Base-by-base conservation (phyloP, 1,140 invertebrate species). In the Heliothis virescens region DNA sequence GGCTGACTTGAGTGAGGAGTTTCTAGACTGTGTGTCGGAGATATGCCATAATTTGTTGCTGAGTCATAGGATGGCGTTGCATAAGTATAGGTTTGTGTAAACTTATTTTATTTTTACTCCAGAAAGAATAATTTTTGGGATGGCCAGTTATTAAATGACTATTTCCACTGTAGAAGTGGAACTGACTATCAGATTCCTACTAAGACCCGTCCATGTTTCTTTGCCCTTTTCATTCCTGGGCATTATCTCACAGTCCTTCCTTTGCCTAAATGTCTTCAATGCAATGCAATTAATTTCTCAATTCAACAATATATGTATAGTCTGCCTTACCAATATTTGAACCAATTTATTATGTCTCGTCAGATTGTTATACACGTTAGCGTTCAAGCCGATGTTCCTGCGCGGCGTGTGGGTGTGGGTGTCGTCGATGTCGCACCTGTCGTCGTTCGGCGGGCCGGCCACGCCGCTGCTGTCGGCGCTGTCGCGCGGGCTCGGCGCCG, bases 361-460 rank as follows among this genome's bases (percentile, higher is more conserved):
- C 90, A 98, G 98, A 87, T 92, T 99, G 63, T 92, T 99, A 0
- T 98, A 98, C 89, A 97, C 97, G 85, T 93, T 99, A 73, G 98
- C 98, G 0, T 98, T 98, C 84, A 98, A 97, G 81, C 96, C 97
- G 2, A 94, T 95, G 29, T 98, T 99, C 87, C 95, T 99, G n/a
- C 96, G 97, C 16, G 95, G 96, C 34, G 89, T 99, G 4, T 99
- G 98, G 98, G 95, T 95, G 18, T 97, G 92, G 95, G 87, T 86
- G 80, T 95, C 80, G 89, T 94, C 81, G 85, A 95, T 91, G 94
- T 93, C 71, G 84, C 94, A 90, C 80, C 92, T 82, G n/a, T 96
- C 96, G 0, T 92, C 96, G 0, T 97, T 97, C 83, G 96, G 96
- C 16, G 96, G 96, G 76, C 95, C 95, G 62, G 93, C 95, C 16